Base-by-base conservation (phyloP, 2,113 vertebrate genomes). In the Nothocercus julius region DNA sequence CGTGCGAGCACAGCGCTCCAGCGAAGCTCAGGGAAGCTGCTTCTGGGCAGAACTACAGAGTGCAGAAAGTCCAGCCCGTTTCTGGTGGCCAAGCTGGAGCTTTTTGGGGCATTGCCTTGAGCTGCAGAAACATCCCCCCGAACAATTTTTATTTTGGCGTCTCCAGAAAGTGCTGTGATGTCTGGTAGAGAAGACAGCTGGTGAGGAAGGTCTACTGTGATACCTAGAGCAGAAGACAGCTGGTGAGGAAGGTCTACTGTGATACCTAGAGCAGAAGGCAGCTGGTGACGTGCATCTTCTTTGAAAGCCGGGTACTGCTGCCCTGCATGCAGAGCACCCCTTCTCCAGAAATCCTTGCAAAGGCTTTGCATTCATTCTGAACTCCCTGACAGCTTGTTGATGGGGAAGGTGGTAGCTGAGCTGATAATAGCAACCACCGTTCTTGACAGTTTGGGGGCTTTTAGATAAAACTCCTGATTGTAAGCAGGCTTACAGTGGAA, bases 391-490 rank as follows among this genome's bases (percentile, higher is more conserved):
- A 34, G 63, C 25, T 75, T 85, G 87, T 68, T 89, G 91, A 86
- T 83, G 63, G 79, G 38, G 38, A 78, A 78, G 56, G 38, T 72
- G 53, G 86, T 58, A 82, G 89, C 78, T 89, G 85, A 96, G 92
- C 72, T 83, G 89, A 89, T 91, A 85, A 73, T 63, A 87, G 83
- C 58, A 89, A 40, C n/a, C 16, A 42, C 70, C 59, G 3, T 76
- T 88, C 90, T 68, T 93, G 74, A 90, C 83, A 76, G 74, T 91
- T 94, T 95, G 86, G 73, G 82, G 77, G 63, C 70, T 62, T 87
- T 95, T 89, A 91, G 87, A 92, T 95, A 72, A 93, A 93, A 96
- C 82, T 90, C 62, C 92, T 36, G 80, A 95, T 94, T 92, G 74
- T 76, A 86, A 95, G 93, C 67, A 92, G 92, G 90, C 86, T 96